Evolutionary conservation across 2,888 invertebrate genomes (phyloP).

Genomic region (Macaria notata): DNA sequence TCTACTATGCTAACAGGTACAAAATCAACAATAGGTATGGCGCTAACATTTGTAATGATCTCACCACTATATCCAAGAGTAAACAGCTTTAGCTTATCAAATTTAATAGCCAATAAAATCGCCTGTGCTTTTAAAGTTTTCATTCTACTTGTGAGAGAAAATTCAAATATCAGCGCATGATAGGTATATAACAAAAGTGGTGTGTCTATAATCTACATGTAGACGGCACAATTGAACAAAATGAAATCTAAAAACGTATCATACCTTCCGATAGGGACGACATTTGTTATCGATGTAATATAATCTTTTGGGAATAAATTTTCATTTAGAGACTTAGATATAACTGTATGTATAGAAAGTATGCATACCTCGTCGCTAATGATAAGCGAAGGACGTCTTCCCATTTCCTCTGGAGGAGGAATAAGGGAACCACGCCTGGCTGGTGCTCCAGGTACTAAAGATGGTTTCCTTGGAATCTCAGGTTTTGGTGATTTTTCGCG

Average conservation of each 20-base stretch:
- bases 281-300: conserved; percentile 42
- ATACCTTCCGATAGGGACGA: conserved; percentile 62
- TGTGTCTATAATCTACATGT: conserved; percentile 24
- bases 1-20: conserved; percentile 61
- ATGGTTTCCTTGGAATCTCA: conserved; percentile 87
- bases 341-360: conserved; percentile 14
- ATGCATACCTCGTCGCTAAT: conserved; percentile 96
- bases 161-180: conserved; percentile 44
- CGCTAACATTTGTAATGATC: conserved; percentile 40
- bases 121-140: too few relatives aligned
- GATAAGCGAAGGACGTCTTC: conserved; percentile 93
- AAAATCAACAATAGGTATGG: conserved; percentile 36
- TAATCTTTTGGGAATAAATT: conserved; percentile 33
- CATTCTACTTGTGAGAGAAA: conserved; percentile 16
- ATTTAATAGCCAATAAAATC: too few relatives aligned
- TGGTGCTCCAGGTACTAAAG: conserved; percentile 84
- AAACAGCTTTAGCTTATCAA: too few relatives aligned
- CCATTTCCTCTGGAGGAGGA: conserved; percentile 93
- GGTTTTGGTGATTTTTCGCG: conserved; percentile 88
- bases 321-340: conserved; percentile 1
- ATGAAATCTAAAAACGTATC: conserved; percentile 47
- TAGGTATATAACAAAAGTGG: conserved; percentile 22
- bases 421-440: conserved; percentile 90
- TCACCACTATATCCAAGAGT: too few relatives aligned
- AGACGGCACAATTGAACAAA: conserved; percentile 55